These are phyloP conservation scores for Sitodiplosis mosellana DNA, from an alignment of 1,140 invertebrate species.

Conservation along the genomic window DNA sequence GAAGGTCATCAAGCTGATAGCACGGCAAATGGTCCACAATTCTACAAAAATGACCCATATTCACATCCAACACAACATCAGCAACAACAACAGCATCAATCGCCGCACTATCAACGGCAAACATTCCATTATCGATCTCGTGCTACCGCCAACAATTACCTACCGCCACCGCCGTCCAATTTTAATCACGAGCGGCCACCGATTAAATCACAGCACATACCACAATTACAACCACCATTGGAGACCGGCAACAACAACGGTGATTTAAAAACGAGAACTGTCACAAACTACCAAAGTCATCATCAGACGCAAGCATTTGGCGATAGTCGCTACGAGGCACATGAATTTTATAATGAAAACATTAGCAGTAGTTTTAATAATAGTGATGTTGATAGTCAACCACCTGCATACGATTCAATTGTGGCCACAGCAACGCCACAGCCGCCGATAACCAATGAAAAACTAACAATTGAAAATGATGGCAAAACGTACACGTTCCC, in stretches of 20 bases:
- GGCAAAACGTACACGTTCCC: background rate
- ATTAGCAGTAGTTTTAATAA: too few species aligned
- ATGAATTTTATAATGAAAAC: too few species aligned
- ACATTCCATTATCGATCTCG: background rate
- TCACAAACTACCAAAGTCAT: background rate
- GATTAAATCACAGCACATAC: background rate
- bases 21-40: slow-evolving; percentile 4
- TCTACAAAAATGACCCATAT: slow-evolving; percentile 17
- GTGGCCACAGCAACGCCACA: background rate
- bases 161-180: background rate
- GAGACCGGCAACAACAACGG: too few species aligned
- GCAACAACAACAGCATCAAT: slow-evolving; percentile 11
- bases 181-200: slow-evolving; percentile 3
- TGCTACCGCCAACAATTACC: background rate
- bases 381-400: background rate
- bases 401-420: background rate
- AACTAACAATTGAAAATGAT: background rate
- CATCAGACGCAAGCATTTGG: slow-evolving; percentile 2
- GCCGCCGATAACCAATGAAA: background rate
- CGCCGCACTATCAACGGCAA: slow-evolving; percentile 5
- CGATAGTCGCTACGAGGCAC: background rate
- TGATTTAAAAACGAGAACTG: too few species aligned
- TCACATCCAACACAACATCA: slow-evolving; percentile 8
- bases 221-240: background rate
- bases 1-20: slow-evolving; percentile 16